Evolutionary conservation across 2,888 invertebrate species (phyloP).

Genomic region (Hydriomena furcata): DNA sequence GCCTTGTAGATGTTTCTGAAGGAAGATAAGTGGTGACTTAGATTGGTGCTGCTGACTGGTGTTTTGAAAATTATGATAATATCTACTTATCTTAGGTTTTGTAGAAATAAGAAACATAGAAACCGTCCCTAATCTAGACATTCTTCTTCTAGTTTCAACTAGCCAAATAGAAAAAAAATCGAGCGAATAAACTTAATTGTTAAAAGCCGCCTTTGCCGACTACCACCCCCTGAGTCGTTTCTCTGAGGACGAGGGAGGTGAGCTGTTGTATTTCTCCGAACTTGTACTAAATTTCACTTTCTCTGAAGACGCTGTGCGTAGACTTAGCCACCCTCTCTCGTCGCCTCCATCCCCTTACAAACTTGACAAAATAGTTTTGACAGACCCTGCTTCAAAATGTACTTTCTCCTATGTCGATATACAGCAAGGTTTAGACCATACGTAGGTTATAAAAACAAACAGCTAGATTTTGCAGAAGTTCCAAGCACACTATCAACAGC

Average conservation of each 20-base stretch:
- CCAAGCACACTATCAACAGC: constrained; percentile 28
- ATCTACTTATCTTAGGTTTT: too few relatives aligned
- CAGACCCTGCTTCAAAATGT: constrained; percentile 44
- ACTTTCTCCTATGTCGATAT: constrained; percentile 23
- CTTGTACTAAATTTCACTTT: constrained; percentile 84
- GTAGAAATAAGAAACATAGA: not conserved
- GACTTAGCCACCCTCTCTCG: constrained; percentile 71
- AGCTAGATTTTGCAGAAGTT: constrained; percentile 8
- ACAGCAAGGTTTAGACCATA: constrained; percentile 4
- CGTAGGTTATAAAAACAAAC: constrained; percentile 2
- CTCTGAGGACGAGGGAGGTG: constrained; percentile 55
- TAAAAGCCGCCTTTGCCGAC: constrained; percentile 76
- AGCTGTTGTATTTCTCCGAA: constrained; percentile 79
- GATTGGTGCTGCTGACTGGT: not conserved
- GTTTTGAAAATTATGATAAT: too few relatives aligned
- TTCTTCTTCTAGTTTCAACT: constrained; percentile 16
- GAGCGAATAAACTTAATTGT: constrained; percentile 82
- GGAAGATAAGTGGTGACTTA: not conserved
- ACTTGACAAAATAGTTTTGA: constrained; percentile 65
- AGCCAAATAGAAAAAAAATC: constrained; percentile 59
- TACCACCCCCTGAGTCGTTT: constrained; percentile 60
- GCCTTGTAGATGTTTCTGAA: too few relatives aligned
- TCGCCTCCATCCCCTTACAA: constrained; percentile 56
- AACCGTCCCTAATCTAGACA: not conserved
- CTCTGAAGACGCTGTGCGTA: constrained; percentile 81